Conservation (phyloP, 2,113 vertebrate species). For the Zootoca vivipara region DNA sequence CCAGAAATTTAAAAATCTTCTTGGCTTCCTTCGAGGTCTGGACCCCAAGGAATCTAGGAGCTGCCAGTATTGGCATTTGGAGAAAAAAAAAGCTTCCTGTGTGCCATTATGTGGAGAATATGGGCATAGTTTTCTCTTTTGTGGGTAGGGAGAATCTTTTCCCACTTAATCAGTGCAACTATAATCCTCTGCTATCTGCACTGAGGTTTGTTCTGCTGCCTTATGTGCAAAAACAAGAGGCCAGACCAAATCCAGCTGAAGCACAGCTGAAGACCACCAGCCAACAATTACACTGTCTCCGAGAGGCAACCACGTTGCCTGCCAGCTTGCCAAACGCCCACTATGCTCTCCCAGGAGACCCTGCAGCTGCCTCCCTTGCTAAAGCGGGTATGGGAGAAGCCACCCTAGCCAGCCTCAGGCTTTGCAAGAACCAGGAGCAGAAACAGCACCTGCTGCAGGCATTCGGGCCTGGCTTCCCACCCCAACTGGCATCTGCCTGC, state of each 20-base stretch:
- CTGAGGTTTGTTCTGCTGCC: neutral
- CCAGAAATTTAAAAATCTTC: neutral
- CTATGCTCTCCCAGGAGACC: neutral
- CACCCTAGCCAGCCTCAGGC: neutral
- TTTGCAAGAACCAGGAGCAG: neutral
- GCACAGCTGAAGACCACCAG: neutral
- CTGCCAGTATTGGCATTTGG: neutral
- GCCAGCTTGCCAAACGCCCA: neutral
- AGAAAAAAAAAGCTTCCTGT: neutral
- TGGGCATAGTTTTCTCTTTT: neutral
- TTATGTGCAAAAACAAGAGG: neutral
- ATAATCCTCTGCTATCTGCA: neutral
- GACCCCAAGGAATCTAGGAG: neutral
- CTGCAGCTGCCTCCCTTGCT: neutral
- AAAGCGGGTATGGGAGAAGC: rapidly evolving
- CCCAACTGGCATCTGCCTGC: neutral
- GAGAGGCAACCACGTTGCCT: neutral
- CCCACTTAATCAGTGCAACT: neutral
- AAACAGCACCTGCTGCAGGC: no score
- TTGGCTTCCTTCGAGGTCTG: neutral
- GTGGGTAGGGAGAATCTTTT: neutral
- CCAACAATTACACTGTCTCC: neutral
- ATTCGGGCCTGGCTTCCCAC: neutral
- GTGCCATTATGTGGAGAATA: neutral
- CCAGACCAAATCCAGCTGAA: neutral